These are phyloP conservation scores for Laothoe populi DNA, from an alignment of 2,888 invertebrate species.

Conservation along the genomic window DNA sequence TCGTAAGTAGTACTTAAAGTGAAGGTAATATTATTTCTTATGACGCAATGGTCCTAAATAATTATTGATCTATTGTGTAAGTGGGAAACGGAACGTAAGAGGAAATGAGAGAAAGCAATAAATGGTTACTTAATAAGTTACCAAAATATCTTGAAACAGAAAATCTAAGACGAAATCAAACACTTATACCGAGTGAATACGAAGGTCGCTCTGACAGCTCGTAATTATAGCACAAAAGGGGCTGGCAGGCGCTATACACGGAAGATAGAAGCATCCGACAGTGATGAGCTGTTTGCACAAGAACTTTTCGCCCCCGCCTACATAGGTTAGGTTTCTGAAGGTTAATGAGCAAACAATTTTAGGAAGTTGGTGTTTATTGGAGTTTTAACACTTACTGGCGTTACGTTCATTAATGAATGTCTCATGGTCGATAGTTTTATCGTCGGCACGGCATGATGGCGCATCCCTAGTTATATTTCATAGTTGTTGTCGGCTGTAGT, in stretches of 20 bases:
- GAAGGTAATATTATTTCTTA: too few relatives aligned
- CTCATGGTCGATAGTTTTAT: too few relatives aligned
- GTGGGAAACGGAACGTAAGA: too few relatives aligned
- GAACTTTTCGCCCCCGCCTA: conserved; percentile 2
- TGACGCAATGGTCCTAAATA: too few relatives aligned
- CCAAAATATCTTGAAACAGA: background rate
- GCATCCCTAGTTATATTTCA: too few relatives aligned
- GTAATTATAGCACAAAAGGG: conserved; percentile 58
- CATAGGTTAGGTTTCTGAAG: conserved; percentile 11
- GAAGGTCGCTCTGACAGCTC: conserved; percentile 51
- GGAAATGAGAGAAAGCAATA: too few relatives aligned
- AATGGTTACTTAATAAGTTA: background rate
- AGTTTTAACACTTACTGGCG: background rate
- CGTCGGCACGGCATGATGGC: too few relatives aligned
- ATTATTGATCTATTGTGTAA: too few relatives aligned
- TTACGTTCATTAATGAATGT: background rate
- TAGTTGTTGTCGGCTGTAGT: too few relatives aligned
- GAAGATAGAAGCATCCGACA: conserved; percentile 45
- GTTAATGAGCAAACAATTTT: conserved; percentile 7
- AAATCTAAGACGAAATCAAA: background rate
- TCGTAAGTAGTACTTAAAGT: too few relatives aligned
- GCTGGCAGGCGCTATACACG: conserved; percentile 35
- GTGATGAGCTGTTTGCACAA: conserved; percentile 24
- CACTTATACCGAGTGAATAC: conserved; percentile 24
- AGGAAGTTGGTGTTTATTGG: background rate